Percentiles rank a stretch among this genome's conserved stretches.
These are phyloP conservation scores for Apodemus speciosus DNA, from an alignment of 2,113 vertebrate genomes.

Conservation along the genomic window DNA sequence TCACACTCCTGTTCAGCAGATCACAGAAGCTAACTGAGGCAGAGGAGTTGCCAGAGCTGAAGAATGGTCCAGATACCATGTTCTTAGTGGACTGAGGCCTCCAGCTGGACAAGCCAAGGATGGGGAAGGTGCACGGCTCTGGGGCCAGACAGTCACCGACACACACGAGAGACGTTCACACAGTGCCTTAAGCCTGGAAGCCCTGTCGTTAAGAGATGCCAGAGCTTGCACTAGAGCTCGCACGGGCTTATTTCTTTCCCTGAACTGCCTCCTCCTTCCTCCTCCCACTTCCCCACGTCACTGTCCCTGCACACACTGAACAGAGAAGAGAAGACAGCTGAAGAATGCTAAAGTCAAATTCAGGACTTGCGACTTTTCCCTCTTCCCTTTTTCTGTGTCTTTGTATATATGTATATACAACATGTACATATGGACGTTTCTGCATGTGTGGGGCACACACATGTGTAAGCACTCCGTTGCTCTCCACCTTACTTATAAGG, in stretches of 20 bases:
- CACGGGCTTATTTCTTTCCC: slow-evolving; percentile 1
- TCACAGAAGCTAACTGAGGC: slow-evolving; percentile 13
- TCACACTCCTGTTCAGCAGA: not conserved
- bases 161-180: not conserved
- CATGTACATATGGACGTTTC: not conserved
- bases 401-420: not conserved
- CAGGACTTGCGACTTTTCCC: not conserved
- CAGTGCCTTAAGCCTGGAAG: not conserved
- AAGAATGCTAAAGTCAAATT: slow-evolving; percentile 20
- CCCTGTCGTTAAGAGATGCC: not conserved
- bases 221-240: not conserved
- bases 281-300: not conserved
- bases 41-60: not conserved
- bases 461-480: not conserved
- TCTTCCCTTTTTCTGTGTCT: not conserved
- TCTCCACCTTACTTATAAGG: not conserved
- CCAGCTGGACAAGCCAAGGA: not conserved
- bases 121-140: not conserved
- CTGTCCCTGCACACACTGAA: not conserved
- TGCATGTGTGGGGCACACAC: not conserved
- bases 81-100: not conserved
- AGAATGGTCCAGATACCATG: not conserved
- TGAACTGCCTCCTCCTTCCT: not conserved
- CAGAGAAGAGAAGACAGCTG: not conserved
- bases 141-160: not conserved